Evolutionary conservation across 2,888 invertebrate genomes (phyloP), one percentile per base, ranked within the genome.

Genomic region (Hypomecis punctinalis): DNA sequence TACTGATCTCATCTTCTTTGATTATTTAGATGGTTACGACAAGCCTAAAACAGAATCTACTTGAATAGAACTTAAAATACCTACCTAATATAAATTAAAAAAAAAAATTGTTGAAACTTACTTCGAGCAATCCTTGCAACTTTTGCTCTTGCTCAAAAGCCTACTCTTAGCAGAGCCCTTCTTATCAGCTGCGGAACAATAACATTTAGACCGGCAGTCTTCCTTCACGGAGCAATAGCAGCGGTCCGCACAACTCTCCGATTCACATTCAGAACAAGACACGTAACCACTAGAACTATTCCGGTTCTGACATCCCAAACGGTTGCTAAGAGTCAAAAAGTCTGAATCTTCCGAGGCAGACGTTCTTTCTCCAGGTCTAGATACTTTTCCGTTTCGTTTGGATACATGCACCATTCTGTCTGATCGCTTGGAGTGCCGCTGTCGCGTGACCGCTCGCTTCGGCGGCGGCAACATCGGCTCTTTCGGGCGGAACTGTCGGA

Each of bases 211-310:
- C 68, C 86, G 91, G 67, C 90, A 92, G 66, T 94, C 94, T 5
- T 93, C 93, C 33, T 95, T 95, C 63, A 97, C 79, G 3, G 97
- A 97, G 80, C 98, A 98, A 79, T 98, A 98, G 78, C 98, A 98
- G 75, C 97, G 96, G 81, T 97, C 97, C 0, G 96, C 95, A 79
- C 97, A 97, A 10, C 97, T 96, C 75, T 97, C 97, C 2, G 97
- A 97, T 79, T 97, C 97, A 81, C 98, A 98, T 85, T 98, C 98
- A 47, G 97, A 97, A 83, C 97, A 98, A 3, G 97, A 97, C 0
- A 97, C 97, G 80, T 97, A 97, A 75, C 95, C 95, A 76, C 95
- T 95, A 6, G 95, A 95, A 77, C 95, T 95, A 73, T 95, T 95
- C 46, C 95, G 82, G 69, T 95, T 94, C 68, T 94, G 93, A 66